Conservation (phyloP, 2,888 invertebrate species). For the Buathra laborator region DNA sequence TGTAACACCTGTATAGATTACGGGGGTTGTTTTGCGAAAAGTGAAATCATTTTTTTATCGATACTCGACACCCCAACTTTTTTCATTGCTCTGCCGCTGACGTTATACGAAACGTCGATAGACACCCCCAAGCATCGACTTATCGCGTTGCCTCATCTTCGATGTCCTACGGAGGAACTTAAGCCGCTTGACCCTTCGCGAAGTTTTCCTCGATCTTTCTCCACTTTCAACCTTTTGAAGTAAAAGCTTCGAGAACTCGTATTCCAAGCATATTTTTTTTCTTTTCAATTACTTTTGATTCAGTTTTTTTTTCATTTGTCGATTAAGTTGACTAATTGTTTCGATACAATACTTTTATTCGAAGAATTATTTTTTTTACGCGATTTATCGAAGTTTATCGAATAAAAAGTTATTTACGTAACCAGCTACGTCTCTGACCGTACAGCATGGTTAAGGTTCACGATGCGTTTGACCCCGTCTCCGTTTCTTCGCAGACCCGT, state of each 20-base stretch:
- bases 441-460: conserved; percentile 13
- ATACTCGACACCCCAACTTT: neutral
- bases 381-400: neutral
- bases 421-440: neutral
- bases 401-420: neutral
- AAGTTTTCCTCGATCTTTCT: neutral
- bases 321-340: neutral
- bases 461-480: conserved; percentile 56
- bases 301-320: neutral
- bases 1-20: neutral
- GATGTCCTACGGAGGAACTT: conserved; percentile 25
- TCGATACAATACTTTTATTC: neutral
- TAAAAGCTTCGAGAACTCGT: too few relatives aligned
- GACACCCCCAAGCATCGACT: conserved; percentile 10
- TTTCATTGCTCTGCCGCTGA: neutral
- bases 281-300: too few relatives aligned
- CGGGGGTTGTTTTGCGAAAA: neutral
- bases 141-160: conserved; percentile 35
- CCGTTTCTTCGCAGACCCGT: conserved; percentile 39
- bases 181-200: conserved; percentile 30
- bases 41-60: conserved; percentile 5
- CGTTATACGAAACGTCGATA: conserved; percentile 25
- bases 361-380: neutral
- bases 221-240: neutral
- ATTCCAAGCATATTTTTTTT: too few relatives aligned